These are phyloP conservation scores for Trachelus iudaicus DNA, from an alignment of 2,888 invertebrate species.

Conservation along the genomic window DNA sequence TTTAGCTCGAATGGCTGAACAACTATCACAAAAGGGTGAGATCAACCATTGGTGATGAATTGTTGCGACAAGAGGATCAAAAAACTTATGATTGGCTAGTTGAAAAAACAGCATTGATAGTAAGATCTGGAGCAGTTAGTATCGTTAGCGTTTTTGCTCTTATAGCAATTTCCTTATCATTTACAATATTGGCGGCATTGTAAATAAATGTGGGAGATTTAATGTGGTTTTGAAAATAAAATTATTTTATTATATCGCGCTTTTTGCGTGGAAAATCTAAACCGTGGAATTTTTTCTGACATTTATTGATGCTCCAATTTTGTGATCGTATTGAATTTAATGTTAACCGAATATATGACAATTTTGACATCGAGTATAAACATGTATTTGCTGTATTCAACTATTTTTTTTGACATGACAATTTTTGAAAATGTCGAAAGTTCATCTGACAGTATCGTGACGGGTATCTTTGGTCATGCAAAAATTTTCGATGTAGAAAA, in stretches of 20 bases:
- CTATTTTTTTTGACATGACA: too few species aligned
- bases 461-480: neutral
- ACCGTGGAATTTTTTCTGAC: neutral
- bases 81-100: neutral
- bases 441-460: neutral
- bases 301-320: neutral
- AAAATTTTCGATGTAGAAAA: slow-evolving; percentile 2
- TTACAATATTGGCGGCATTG: neutral
- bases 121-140: neutral
- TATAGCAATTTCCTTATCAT: neutral
- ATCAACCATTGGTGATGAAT: slow-evolving; percentile 31
- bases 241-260: neutral
- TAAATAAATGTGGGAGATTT: neutral
- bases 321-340: neutral
- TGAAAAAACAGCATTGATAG: neutral
- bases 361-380: neutral
- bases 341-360: neutral
- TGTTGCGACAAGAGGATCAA: neutral
- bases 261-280: neutral
- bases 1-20: slow-evolving; percentile 41
- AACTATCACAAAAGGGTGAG: slow-evolving; percentile 34
- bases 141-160: neutral
- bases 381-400: too few species aligned
- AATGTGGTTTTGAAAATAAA: neutral
- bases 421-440: too few species aligned